Evolutionary conservation across 2,113 vertebrate species (phyloP), one percentile per base, ranked within the genome.

Genomic region (Semnornis frantzii): DNA sequence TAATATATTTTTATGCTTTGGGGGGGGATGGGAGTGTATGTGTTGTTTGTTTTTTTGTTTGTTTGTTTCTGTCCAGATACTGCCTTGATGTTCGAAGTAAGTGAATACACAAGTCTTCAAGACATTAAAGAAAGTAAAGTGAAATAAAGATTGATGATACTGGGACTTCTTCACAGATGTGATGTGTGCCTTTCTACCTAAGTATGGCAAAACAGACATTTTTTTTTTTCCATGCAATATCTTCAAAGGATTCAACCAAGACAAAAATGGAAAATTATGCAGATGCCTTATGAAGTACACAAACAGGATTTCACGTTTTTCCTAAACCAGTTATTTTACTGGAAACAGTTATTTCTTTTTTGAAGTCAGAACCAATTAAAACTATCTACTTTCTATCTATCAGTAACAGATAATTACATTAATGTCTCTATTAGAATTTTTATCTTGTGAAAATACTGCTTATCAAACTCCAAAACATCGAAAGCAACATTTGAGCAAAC

Each of bases 81-180:
- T 37, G n/a, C 10, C 4, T 8, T 66, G 23, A 63, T 12, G 83
- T 52, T 68, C 10, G 23, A 77, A 60, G 37, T 16, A 66, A 81
- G 27, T 28, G 52, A 4, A 76, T 72, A 87, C 55, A 24, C 12
- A 74, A 46, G 55, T 50, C 18, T 92, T 85, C 71, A 91, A 68
- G 39, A 73, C 9, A 58, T 59, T 48, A 77, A 24, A 44, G 24
- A 33, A 70, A 50, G 20, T 25, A 76, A 76, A n/a, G 33, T 4
- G 12, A 4, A 28, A 85, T 31, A 27, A 63, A 62, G 17, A 3
- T 76, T 23, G 34, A 8, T 66, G 65, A 18, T 15, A 7, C 1
- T 44, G 7, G 4, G 15, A 75, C 13, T 73, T 39, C 30, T 77
- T 66, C 64, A 63, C 27, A 66, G 24, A 37, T 0, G 1, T 0